Base-by-base conservation (phyloP, 1,140 invertebrate species). In the Manduca sexta region DNA sequence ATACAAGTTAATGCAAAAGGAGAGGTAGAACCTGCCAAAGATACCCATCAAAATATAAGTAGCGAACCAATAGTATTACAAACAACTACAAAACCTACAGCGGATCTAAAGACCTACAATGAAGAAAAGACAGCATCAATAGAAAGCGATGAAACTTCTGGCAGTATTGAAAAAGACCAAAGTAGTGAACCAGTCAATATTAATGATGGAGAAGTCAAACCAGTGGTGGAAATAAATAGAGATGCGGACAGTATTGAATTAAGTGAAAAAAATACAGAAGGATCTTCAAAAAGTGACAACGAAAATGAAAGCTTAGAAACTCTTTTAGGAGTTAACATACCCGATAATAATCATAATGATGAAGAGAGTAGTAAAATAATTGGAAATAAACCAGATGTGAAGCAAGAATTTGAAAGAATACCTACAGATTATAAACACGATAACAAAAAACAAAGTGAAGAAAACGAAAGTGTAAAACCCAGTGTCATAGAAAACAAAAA, bases 331-430 rank as follows among this genome's bases (percentile, higher is more conserved):
- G 41, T 45, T 26, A 26, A 26, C 4, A 8, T 5, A 26, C 21
- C 21, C 8, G 21, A 26, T 12, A 60, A 60, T 31, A 44, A 31
- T 7, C 30, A 34, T 2, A 12, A 12, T 33, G 42, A 41, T 0
- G 40, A 47, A 37, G 43, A 61, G 12, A 44, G 45, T 7, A 53
- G 41, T 12, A 69, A 68, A 44, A 42, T 40, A 33, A 17, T 45
- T 40, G 47, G 13, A 35, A 53, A 55, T 14, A 45, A 59, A 35
- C 31, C 38, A 37, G 57, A 84, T 41, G 60, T 82, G 6, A 87
- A 87, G 56, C 72, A 86, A 63, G 69, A 87, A 51, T 84, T 86
- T 60, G 84, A 86, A 74, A 70, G 78, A 60, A 85, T 86, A 45
- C 84, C 86, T 17, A 54, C 76, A 37, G 59, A 86, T 69, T 85